Base-by-base conservation (phyloP, 1,140 invertebrate genomes). In the Cydia strobilella region DNA sequence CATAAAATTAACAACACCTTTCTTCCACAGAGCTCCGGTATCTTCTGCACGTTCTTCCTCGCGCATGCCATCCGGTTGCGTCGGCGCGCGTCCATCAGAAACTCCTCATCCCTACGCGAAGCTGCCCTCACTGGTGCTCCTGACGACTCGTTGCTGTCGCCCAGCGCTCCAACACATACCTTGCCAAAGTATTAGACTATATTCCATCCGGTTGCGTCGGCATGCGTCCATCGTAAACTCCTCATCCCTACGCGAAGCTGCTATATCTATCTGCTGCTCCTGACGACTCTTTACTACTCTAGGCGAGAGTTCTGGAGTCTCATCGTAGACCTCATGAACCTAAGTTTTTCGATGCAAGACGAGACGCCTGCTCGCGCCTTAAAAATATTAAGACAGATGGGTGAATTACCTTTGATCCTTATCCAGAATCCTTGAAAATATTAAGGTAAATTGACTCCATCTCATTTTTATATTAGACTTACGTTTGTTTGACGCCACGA, bases 1-100 rank as follows among this genome's bases (percentile, higher is more conserved):
- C 6, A n/a, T 1, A 3, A 51, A 51, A 51, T 7, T 51, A 66
- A 74, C 12, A 27, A 12, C 20, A 42, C 20, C 72, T 65, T 66
- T 75, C 39, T 74, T 79, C 91, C 89, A 51, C 90, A 93, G 92
- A 92, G 89, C 69, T 86, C 86, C 10, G 92, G 92, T 0, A 88
- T 93, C 31, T 91, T 93, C 84, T 93, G 92, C 81, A 92, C 91
- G 31, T 93, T 93, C 77, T 93, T 91, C 84, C 79, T 93, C 1
- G 90, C 87, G 6, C 84, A 89, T 15, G 86, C 90, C 2, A 91
- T 93, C 62, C 78, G 76, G 74, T 83, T 87, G 74, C 82, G 80
- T 59, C 79, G 89, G 2, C 80, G 87, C 23, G 84, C 85, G 0
- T 90, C 90, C 6, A 82, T 90, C 39, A 82, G 89, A 25, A 84